Base-by-base conservation (phyloP, 2,113 vertebrate genomes). In the Petrocephalus zakoni region DNA sequence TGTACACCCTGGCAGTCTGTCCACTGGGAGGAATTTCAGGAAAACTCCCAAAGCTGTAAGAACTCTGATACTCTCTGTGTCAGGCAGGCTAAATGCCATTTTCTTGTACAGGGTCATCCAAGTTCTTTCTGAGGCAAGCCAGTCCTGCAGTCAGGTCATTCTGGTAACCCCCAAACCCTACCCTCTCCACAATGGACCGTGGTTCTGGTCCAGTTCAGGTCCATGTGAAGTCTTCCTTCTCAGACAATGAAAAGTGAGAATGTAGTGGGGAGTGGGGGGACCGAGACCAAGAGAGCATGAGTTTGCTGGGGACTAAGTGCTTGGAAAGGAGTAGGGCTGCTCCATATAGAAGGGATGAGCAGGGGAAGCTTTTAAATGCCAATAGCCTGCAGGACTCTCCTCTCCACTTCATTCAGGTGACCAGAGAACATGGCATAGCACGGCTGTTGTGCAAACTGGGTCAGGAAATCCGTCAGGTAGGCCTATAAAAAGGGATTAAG, bases 401-500 rank as follows among this genome's bases (percentile, higher is more conserved):
- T 96, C 90, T 99, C 98, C 0, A 94, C 94, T 92, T 96, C 97
- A 91, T 97, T 99, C 91, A 99, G 97, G 92, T 99, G 98, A 91
- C 97, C 96, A 19, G 97, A 99, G 94, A 99, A 99, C 96, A 98
- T 95, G 87, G 96, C 94, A 92, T 99, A 99, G 94, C 98, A 99
- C 0, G 98, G 98, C 93, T 99, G 98, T 95, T 99, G 98, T 22
- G 98, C 96, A 90, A 99, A 99, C 95, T 99, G 98, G 61, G 97
- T 97, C 91, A 99, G 95, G 95, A 98, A 99, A 87, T 99, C 97
- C 0, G 98, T 99, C 92, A 99, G 96, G 92, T 99, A 99, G 2
- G 97, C 97, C 98, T 99, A 93, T 3, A 89, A 29, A 89, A 64
- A 88, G 51, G 91, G n/a, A 89, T 68, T 29, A 29, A 29, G 61